These are phyloP conservation scores for Hemiprocne comata DNA, from an alignment of 2,113 vertebrate species.

Conservation along the genomic window DNA sequence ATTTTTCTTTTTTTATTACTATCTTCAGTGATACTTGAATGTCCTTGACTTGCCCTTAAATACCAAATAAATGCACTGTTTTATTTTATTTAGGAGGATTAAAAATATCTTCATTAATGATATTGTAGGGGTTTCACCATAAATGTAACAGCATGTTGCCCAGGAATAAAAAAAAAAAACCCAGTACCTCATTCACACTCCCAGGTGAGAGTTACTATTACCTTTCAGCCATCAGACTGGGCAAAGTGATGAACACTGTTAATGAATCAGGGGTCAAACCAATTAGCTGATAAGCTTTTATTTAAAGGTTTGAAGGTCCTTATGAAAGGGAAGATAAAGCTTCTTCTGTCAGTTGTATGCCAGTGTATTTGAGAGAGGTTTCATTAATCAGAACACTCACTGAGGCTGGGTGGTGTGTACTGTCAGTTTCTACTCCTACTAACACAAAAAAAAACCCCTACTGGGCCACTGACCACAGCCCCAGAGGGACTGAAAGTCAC, in stretches of 20 bases:
- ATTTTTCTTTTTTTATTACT: background rate
- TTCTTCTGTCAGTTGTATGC: background rate
- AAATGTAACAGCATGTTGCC: background rate
- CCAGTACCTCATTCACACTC: background rate
- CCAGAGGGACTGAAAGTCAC: background rate
- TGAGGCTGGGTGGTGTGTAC: background rate
- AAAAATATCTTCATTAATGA: background rate
- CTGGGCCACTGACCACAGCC: background rate
- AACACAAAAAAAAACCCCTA: background rate
- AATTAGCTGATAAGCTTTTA: conserved; percentile 48
- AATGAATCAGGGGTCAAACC: conserved; percentile 16
- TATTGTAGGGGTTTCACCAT: background rate
- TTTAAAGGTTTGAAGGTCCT: background rate
- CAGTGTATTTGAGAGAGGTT: background rate
- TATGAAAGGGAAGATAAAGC: background rate
- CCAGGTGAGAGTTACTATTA: background rate
- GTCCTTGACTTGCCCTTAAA: conserved; percentile 15
- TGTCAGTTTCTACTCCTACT: background rate
- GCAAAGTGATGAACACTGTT: background rate
- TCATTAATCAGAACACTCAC: background rate
- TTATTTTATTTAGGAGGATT: background rate
- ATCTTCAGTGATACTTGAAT: background rate
- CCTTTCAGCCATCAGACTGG: background rate
- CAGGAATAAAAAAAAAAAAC: conserved; percentile 1
- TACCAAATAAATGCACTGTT: background rate